Conservation (phyloP, 2,888 invertebrate species). For the Trissolcus brochymenae region DNA sequence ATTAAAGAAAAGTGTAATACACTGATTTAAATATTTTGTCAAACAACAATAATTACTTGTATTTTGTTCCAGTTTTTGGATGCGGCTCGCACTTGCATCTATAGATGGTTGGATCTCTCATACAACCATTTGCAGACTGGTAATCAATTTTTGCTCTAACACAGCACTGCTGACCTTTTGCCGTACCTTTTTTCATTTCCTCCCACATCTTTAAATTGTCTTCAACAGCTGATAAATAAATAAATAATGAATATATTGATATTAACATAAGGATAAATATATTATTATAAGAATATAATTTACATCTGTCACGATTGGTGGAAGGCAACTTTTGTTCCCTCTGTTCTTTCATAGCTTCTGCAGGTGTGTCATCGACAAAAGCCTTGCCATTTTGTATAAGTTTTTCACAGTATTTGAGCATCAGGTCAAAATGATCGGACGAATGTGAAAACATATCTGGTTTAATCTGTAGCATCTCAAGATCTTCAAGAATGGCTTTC, state of each 20-base stretch:
- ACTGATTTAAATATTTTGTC: neutral
- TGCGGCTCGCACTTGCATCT: constrained; percentile 97
- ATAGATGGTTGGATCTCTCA: constrained; percentile 99
- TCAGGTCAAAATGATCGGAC: constrained; percentile 96
- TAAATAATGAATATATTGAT: neutral
- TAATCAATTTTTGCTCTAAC: constrained; percentile 98
- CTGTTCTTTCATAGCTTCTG: constrained; percentile 95
- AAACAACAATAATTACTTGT: constrained; percentile 84
- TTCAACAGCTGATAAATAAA: constrained; percentile 81
- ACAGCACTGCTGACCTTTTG: constrained; percentile 90
- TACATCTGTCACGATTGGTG: constrained; percentile 89
- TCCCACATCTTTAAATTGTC: constrained; percentile 93
- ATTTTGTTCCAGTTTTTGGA: constrained; percentile 94
- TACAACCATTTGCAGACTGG: constrained; percentile 95
- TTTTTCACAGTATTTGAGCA: constrained; percentile 91
- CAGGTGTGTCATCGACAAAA: constrained; percentile 97
- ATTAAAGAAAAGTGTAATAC: neutral
- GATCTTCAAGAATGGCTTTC: constrained; percentile 96
- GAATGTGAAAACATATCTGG: constrained; percentile 96
- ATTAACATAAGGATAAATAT: neutral
- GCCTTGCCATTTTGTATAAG: constrained; percentile 93
- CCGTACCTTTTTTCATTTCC: constrained; percentile 93
- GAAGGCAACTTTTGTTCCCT: constrained; percentile 93
- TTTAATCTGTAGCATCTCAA: constrained; percentile 92
- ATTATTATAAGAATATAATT: constrained; percentile 66